Conservation (phyloP, 2,797 vertebrate species). For the Gallinago solitaria region DNA sequence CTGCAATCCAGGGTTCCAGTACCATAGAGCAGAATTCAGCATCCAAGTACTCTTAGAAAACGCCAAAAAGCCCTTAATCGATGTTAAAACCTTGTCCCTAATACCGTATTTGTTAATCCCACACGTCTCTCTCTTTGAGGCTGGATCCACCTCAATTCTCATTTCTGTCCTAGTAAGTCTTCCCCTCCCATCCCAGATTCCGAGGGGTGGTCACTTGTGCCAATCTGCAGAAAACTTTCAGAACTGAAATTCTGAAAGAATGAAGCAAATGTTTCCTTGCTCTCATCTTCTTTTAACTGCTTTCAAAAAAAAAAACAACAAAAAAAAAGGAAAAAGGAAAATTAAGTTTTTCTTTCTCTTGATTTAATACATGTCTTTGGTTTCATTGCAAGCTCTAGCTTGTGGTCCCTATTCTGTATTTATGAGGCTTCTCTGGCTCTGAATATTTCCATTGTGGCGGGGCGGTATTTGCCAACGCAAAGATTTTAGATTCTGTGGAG, state of each 20-base stretch:
- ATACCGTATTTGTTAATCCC: neutral
- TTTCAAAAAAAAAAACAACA: neutral
- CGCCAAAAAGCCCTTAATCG: neutral
- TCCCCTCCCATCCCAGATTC: neutral
- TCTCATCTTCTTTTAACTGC: neutral
- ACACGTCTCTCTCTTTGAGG: neutral
- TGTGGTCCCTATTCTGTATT: neutral
- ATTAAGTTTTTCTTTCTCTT: neutral
- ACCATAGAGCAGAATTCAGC: neutral
- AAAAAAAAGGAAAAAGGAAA: neutral
- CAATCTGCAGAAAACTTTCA: neutral
- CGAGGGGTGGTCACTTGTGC: neutral
- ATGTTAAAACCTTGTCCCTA: neutral
- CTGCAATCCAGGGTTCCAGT: neutral
- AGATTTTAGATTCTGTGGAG: neutral
- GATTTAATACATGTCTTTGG: neutral
- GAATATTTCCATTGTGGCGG: constrained; percentile 14
- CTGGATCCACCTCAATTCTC: neutral
- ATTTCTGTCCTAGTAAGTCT: neutral
- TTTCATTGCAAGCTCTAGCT: neutral
- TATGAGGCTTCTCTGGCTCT: neutral
- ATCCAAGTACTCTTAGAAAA: neutral
- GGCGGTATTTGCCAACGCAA: neutral
- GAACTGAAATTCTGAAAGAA: neutral
- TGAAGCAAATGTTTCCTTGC: constrained; percentile 31